Evolutionary conservation across 2,888 invertebrate species (phyloP).

Genomic region (Scaptomyza tumidula): DNA sequence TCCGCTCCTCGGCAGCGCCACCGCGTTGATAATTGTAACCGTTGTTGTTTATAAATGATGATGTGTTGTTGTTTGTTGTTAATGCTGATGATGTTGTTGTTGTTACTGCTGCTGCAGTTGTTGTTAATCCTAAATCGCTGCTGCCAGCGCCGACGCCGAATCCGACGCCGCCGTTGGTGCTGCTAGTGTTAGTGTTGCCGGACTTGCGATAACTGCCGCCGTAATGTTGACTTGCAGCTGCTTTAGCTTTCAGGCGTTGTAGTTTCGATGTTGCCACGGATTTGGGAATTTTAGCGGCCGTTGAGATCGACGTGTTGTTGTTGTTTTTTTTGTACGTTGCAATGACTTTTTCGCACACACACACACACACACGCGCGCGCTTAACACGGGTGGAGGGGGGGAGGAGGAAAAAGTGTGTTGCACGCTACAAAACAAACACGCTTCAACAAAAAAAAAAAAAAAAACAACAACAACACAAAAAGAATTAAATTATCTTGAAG

Average conservation of each 20-base stretch:
- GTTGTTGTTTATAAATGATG: conserved; percentile 58
- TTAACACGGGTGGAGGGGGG: conserved; percentile 46
- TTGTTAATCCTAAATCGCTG: conserved; percentile 38
- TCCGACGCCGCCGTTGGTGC: conserved; percentile 30
- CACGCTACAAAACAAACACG: conserved; percentile 71
- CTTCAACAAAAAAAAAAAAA: conserved; percentile 57
- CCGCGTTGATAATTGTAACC: conserved; percentile 78
- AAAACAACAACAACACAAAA: conserved; percentile 16
- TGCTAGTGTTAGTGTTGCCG: conserved; percentile 36
- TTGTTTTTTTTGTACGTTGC: conserved; percentile 58
- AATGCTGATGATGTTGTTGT: not conserved
- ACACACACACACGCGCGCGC: conserved; percentile 51
- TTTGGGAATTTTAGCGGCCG: conserved; percentile 82
- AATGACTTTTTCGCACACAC: conserved; percentile 59
- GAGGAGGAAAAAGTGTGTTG: conserved; percentile 71
- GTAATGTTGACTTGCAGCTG: conserved; percentile 80
- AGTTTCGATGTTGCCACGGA: conserved; percentile 81
- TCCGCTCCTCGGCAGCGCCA: conserved; percentile 80
- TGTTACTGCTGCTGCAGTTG: conserved; percentile 7
- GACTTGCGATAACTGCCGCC: conserved; percentile 72
- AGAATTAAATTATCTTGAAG: conserved; percentile 11
- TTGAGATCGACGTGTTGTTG: conserved; percentile 56
- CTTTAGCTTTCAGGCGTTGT: conserved; percentile 83
- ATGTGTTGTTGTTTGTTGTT: not conserved
- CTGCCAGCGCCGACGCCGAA: conserved; percentile 32